Conservation (phyloP, 2,888 invertebrate genomes). For the Cyrtodaria siliqua region DNA sequence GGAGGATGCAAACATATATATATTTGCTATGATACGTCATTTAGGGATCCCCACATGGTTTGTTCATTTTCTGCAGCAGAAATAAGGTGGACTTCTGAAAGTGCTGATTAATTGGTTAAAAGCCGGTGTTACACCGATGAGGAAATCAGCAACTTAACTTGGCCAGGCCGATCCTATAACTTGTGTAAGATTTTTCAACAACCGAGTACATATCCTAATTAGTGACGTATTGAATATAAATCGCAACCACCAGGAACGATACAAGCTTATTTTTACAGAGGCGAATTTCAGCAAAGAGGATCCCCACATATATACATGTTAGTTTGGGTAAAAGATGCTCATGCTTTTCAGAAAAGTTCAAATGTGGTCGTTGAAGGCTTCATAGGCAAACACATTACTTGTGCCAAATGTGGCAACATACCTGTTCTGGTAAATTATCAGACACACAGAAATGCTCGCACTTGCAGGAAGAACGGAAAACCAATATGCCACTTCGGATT, state of each 20-base stretch:
- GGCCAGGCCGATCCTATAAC: slow-evolving; percentile 45
- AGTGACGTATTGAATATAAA: slow-evolving; percentile 15
- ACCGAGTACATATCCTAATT: slow-evolving; percentile 36
- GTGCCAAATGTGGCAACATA: slow-evolving; percentile 9
- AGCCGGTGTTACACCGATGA: slow-evolving; percentile 22
- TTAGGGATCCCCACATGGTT: slow-evolving; percentile 29
- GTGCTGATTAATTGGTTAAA: too few species aligned
- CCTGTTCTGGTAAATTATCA: slow-evolving; percentile 33
- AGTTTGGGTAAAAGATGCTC: slow-evolving; percentile 58
- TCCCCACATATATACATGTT: slow-evolving; percentile 59
- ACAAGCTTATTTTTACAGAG: slow-evolving; percentile 27
- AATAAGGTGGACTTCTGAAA: too few species aligned
- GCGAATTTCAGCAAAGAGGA: slow-evolving; percentile 54
- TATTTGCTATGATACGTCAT: slow-evolving; percentile 66
- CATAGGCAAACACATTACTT: slow-evolving; percentile 18
- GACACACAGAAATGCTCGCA: slow-evolving; percentile 23
- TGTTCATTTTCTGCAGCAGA: slow-evolving; percentile 59
- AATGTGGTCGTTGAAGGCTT: slow-evolving; percentile 6
- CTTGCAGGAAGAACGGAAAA: slow-evolving; percentile 27
- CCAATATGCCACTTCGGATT: slow-evolving; percentile 17
- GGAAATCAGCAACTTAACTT: slow-evolving; percentile 11
- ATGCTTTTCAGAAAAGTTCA: neutral
- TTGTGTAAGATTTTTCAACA: slow-evolving; percentile 35
- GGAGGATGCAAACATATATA: slow-evolving; percentile 58
- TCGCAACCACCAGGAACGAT: slow-evolving; percentile 27